Base-by-base conservation (phyloP, 1,140 invertebrate species). In the Leptinotarsa texana region DNA sequence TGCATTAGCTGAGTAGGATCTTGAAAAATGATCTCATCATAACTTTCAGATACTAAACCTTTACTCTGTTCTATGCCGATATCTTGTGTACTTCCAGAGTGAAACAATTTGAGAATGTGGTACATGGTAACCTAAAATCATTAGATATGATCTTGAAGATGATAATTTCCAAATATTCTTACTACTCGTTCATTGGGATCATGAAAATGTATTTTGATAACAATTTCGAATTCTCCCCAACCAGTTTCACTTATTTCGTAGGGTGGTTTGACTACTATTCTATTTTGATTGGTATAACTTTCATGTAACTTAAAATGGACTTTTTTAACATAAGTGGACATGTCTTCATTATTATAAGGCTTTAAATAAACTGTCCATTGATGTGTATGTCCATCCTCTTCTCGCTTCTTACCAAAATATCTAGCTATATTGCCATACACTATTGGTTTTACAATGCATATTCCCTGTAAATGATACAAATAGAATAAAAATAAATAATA, bases 141-240 rank as follows among this genome's bases (percentile, higher is more conserved):
- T 57, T 57, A 18, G 51, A 18, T 57, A 57, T 57, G 4, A 57
- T 57, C 17, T 15, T n/a, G 51, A 57, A 57, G n/a, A 18, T 57
- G 51, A 57, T 5, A 15, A 57, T 57, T 57, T 17, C 33, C 8
- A 42, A 8, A 42, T 42, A 24, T 65, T 90, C 90, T 92, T 87
- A 97, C 97, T 47, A 95, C 94, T 87, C 95, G 89, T 87, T 99
- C 98, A 85, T 97, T 98, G 6, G 95, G 94, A 89, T 99, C 98
- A 83, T 96, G 92, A 83, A 99, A 99, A 86, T 96, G 97, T 73
- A 99, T 96, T 86, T 99, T 99, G 22, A 99, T 99, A 33, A 96
- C 93, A 79, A 99, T 95, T 87, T 99, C 98, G 88, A 99, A 99
- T 88, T 99, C 98, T 81, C 98, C 98, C 98, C 98, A 99, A 2